A percentile compares a stretch with the other conserved stretches of the same genome.
These are phyloP conservation scores for Anthoptus insignis DNA, from an alignment of 2,888 invertebrate genomes.

Conservation along the genomic window DNA sequence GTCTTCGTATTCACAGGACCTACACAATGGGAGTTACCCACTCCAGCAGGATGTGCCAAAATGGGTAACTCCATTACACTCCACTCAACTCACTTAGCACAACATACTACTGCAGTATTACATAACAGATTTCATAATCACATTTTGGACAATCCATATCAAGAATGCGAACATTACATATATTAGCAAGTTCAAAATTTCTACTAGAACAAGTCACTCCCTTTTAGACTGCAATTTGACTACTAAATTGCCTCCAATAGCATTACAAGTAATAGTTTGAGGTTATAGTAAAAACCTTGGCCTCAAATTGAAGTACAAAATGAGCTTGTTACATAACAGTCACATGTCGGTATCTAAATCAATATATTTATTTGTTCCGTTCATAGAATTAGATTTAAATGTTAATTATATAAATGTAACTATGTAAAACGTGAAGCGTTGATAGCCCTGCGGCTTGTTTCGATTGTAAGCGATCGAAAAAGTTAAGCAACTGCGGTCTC, in stretches of 20 bases:
- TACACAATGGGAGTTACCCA: conserved; percentile 54
- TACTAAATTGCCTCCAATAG: conserved; percentile 17
- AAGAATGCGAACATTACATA: conserved; percentile 50
- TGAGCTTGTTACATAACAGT: conserved; percentile 75
- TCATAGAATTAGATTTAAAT: too few relatives aligned
- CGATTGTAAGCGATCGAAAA: too few relatives aligned
- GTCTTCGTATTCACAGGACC: conserved; percentile 37
- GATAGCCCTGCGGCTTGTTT: too few relatives aligned
- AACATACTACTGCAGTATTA: conserved; percentile 67
- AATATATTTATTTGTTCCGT: too few relatives aligned
- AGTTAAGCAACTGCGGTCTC: too few relatives aligned
- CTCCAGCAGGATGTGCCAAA: conserved; percentile 37
- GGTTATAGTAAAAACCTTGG: conserved; percentile 62
- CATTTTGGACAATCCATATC: conserved; percentile 70
- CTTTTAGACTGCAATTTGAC: conserved; percentile 23
- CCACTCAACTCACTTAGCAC: conserved; percentile 63
- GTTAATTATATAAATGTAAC: too few relatives aligned
- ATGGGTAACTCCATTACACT: conserved; percentile 47
- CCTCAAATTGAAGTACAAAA: conserved; percentile 60
- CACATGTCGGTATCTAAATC: too few relatives aligned
- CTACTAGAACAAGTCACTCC: conserved; percentile 37
- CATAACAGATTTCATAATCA: conserved; percentile 75
- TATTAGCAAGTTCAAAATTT: conserved; percentile 54
- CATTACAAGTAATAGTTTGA: conserved; percentile 19
- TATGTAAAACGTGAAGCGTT: too few relatives aligned